Conservation (phyloP, 2,888 invertebrate genomes). For the Dinocampus coccinellae region DNA sequence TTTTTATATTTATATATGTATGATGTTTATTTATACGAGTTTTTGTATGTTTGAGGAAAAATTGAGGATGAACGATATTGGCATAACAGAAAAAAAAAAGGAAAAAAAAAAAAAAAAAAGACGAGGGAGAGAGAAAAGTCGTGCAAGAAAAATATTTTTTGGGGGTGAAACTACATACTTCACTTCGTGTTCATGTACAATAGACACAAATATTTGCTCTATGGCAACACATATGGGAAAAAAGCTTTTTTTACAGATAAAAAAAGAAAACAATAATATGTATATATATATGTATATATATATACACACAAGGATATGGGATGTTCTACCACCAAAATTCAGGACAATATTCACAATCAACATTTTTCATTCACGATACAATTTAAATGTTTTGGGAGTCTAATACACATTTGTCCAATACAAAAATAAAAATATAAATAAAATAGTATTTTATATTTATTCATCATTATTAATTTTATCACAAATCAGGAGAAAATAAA, state of each 20-base stretch:
- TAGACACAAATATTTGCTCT: constrained; percentile 10
- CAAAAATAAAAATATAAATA: not conserved
- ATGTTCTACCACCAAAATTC: not conserved
- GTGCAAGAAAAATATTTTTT: not conserved
- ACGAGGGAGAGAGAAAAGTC: not conserved
- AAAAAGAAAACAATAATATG: not conserved
- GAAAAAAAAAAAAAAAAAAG: not conserved
- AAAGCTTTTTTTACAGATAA: not conserved
- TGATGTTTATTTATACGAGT: not conserved
- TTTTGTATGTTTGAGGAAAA: not conserved
- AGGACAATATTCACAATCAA: not conserved
- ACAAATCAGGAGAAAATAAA: too few species aligned
- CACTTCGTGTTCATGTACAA: not conserved
- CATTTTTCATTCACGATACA: not conserved
- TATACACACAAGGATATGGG: not conserved
- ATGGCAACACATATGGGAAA: not conserved
- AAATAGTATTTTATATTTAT: not conserved
- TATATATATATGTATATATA: too few species aligned
- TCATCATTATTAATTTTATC: too few species aligned
- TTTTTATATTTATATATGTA: not conserved
- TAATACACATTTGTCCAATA: not conserved
- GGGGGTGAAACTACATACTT: not conserved
- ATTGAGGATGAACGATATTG: not conserved
- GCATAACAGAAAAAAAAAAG: not conserved
- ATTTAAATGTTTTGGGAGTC: not conserved